These are phyloP conservation scores for Ruditapes philippinarum DNA, from an alignment of 1,140 invertebrate species.

Conservation along the genomic window DNA sequence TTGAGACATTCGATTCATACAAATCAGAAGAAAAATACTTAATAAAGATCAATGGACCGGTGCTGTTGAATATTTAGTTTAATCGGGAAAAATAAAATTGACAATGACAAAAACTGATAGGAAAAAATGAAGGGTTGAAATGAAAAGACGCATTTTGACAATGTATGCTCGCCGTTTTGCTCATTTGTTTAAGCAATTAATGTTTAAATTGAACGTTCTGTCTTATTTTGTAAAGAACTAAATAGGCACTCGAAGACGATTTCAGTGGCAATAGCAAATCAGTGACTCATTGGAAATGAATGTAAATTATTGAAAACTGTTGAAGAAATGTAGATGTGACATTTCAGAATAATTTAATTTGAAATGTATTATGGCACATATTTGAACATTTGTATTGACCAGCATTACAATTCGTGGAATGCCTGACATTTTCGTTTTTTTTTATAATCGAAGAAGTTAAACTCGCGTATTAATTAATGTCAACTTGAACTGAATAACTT, in stretches of 20 bases:
- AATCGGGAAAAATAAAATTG: conserved; percentile 1
- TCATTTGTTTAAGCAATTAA: conserved; percentile 61
- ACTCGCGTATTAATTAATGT: no score
- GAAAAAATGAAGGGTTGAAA: neutral
- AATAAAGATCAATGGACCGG: conserved; percentile 35
- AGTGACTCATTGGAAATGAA: conserved; percentile 20
- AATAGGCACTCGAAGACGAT: neutral
- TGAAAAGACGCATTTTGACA: conserved; percentile 3
- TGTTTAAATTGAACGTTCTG: conserved; percentile 25
- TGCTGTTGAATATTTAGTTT: conserved; percentile 21
- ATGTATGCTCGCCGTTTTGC: conserved; percentile 17
- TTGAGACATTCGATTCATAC: neutral
- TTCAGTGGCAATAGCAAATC: neutral
- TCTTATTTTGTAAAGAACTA: neutral
- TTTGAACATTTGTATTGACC: no score
- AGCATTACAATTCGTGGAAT: no score
- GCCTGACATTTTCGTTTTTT: no score
- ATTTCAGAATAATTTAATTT: neutral
- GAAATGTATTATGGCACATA: conserved; percentile 2
- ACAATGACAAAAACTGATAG: conserved; percentile 11
- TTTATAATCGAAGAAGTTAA: no score
- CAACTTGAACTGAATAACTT: no score
- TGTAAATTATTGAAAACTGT: conserved; percentile 29
- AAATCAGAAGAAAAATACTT: conserved; percentile 13
- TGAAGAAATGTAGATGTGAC: neutral